Evolutionary conservation across 2,113 vertebrate species (phyloP), one percentile per base, ranked within the genome.

Genomic region (Scortum barcoo): DNA sequence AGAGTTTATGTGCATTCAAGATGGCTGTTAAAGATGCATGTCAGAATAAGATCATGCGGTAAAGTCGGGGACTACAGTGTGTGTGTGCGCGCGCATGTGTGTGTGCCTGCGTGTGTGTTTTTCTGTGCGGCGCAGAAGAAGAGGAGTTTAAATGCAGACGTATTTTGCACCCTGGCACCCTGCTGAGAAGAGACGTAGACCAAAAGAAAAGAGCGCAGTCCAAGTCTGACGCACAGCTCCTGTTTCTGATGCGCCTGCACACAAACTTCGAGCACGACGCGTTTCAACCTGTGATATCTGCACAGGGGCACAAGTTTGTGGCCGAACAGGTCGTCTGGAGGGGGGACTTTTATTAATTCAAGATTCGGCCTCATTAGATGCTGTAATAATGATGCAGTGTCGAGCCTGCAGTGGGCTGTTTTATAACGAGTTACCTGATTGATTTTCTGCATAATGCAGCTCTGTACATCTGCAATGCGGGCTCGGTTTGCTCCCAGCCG

Each of bases 11-110:
- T 72, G 54, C 54, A 66, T 67, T 36, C 33, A 36, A 36, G 33
- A 6, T 36, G 33, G 60, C 84, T 83, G 87, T 81, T 80, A 77
- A 65, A 80, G 72, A 65, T 70, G 88, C 88, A 77, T 86, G 69
- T 86, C 81, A 86, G 80, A 86, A 91, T 80, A 88, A 90, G 95
- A 95, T 94, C 81, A 94, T 91, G 94, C 95, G 95, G 95, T 90
- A 90, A 88, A 89, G 74, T 82, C 76, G 20, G 83, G 69, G 84
- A 72, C 72, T 78, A 60, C 50, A 28, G 58, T 62, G 82, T 72
- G 86, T 30, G 80, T 7, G 58, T 46, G 79, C 33, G 73, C 42
- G 75, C 12, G 78, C 6, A 51, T 36, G 77, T 33, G 63, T 51
- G 57, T 1, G 74, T 60, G 68, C 0, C 10, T 16, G 48, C 0